phyloP scores from a whole-genome alignment of 2,888 invertebrate species.

The Anarsia innoxiella region DNA sequence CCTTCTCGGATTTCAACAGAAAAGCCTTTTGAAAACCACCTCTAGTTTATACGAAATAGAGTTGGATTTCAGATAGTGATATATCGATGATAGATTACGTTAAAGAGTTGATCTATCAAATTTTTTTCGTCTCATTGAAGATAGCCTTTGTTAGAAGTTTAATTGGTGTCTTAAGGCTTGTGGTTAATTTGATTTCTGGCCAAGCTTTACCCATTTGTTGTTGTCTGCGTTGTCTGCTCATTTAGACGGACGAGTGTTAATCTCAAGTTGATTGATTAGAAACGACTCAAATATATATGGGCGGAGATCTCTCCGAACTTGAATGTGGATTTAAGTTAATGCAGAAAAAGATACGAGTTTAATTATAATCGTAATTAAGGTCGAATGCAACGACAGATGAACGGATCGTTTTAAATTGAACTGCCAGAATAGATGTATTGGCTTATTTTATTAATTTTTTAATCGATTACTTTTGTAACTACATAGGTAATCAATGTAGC shows the following conservation, averaged over 20 bases:
- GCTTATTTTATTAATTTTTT: too few species aligned
- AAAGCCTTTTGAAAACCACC: background rate
- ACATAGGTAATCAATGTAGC: too few species aligned
- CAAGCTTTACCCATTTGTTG: slow-evolving; percentile 61
- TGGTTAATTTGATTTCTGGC: slow-evolving; percentile 67
- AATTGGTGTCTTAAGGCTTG: slow-evolving; percentile 69
- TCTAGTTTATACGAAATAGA: background rate
- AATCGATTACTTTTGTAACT: too few species aligned
- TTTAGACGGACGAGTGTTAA: slow-evolving; percentile 54
- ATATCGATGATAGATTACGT: slow-evolving; percentile 56
- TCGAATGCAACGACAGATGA: too few species aligned
- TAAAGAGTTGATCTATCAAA: slow-evolving; percentile 74
- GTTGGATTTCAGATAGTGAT: background rate
- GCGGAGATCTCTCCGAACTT: slow-evolving; percentile 37
- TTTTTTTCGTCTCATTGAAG: slow-evolving; percentile 69
- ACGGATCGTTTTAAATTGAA: too few species aligned
- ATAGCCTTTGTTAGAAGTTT: slow-evolving; percentile 71
- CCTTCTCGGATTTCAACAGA: slow-evolving; percentile 50
- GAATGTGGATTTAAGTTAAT: slow-evolving; percentile 37
- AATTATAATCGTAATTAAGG: slow-evolving; percentile 5
- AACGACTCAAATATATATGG: slow-evolving; percentile 43
- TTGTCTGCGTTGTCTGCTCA: slow-evolving; percentile 40
- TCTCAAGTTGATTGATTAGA: slow-evolving; percentile 70
- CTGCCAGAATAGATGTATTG: too few species aligned
- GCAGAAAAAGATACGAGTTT: slow-evolving; percentile 1